These are phyloP conservation scores for Passer domesticus DNA, from an alignment of 2,113 vertebrate species.

Conservation along the genomic window DNA sequence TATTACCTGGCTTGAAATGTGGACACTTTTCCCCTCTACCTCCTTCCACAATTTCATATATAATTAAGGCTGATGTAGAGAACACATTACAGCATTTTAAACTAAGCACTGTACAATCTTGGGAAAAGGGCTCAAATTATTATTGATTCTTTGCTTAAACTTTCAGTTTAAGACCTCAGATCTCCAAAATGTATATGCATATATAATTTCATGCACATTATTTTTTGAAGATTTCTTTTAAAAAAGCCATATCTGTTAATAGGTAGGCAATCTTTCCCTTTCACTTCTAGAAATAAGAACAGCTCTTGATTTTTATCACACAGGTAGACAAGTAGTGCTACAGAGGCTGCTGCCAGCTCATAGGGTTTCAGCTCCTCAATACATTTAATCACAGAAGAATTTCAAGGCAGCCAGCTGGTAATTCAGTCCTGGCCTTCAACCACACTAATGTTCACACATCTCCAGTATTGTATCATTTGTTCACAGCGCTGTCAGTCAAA, in stretches of 20 bases:
- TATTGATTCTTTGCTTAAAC: background rate
- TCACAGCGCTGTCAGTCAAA: background rate
- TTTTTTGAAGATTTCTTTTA: background rate
- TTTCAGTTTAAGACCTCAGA: background rate
- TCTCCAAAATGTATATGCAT: background rate
- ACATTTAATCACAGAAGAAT: background rate
- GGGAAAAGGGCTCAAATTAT: background rate
- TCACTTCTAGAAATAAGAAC: background rate
- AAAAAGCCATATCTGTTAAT: fast-evolving
- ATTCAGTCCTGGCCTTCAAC: background rate
- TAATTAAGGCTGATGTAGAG: background rate
- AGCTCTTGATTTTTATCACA: background rate
- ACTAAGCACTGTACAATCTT: fast-evolving
- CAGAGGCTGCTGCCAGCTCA: background rate
- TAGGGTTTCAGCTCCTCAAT: background rate
- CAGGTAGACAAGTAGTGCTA: background rate
- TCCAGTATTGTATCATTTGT: background rate
- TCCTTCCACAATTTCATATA: background rate
- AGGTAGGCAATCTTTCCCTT: background rate
- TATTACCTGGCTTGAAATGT: background rate
- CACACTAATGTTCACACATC: background rate
- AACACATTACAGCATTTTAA: background rate
- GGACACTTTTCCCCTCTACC: background rate
- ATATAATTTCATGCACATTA: background rate
- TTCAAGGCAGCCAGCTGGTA: background rate